Evolutionary conservation across 1,140 invertebrate species (phyloP).

Genomic region (Drosophila biarmipes): DNA sequence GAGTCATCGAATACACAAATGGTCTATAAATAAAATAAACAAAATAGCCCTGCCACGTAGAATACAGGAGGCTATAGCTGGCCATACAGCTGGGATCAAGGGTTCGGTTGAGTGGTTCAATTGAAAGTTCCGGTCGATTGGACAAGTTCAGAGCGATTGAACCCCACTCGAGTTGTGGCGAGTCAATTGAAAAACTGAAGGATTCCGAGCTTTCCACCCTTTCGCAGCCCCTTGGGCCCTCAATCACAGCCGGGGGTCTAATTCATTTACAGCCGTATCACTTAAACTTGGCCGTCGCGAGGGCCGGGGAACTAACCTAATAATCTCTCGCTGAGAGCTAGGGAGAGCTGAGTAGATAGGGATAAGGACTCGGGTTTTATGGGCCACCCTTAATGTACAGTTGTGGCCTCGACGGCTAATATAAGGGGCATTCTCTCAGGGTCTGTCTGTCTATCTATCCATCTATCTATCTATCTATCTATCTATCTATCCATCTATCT

Average conservation of each 20-base stretch:
- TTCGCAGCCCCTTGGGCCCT: conserved; percentile 5
- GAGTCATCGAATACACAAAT: conserved; percentile 31
- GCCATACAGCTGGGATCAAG: conserved; percentile 34
- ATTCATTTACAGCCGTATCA: conserved; percentile 62
- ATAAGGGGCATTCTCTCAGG: conserved; percentile 56
- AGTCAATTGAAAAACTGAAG: conserved; percentile 46
- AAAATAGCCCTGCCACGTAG: conserved; percentile 19
- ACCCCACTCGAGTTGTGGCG: conserved; percentile 40
- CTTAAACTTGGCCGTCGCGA: conserved; percentile 49
- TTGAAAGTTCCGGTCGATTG: conserved; percentile 50
- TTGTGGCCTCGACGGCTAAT: conserved; percentile 31
- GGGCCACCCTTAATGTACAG: conserved; percentile 61
- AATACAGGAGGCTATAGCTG: conserved; percentile 16
- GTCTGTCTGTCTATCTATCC: too few species aligned
- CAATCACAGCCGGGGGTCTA: conserved; percentile 48
- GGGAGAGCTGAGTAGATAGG: conserved; percentile 10
- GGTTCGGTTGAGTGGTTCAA: conserved; percentile 49
- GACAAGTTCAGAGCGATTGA: conserved; percentile 51
- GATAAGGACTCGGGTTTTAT: conserved; percentile 41
- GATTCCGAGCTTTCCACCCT: conserved; percentile 30
- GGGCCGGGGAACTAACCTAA: conserved; percentile 44
- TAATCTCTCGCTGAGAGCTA: conserved; percentile 48
- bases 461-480: too few species aligned
- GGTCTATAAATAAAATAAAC: conserved; percentile 41
- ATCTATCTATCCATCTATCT: conserved; percentile 21